A percentile compares a stretch with the other conserved stretches of the same genome.
These are phyloP conservation scores for Lindbergichthys nudifrons DNA, from an alignment of 2,797 vertebrate genomes.

Conservation along the genomic window DNA sequence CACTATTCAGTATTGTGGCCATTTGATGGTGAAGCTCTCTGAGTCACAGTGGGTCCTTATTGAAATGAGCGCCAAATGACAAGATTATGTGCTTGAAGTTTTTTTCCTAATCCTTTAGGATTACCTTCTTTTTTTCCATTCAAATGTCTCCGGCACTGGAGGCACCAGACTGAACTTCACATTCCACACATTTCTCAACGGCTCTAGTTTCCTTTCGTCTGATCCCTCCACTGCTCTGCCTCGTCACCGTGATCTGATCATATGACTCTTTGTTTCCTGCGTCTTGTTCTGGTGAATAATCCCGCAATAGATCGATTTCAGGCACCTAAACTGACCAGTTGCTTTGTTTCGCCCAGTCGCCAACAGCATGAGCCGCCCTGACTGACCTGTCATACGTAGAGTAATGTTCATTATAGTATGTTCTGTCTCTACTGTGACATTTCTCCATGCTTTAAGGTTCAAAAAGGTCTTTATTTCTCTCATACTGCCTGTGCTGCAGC, in stretches of 20 bases:
- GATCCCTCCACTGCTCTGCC: constrained; percentile 16
- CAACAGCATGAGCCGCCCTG: background rate
- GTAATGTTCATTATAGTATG: no score
- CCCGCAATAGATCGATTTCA: constrained; percentile 15
- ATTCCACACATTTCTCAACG: constrained; percentile 55
- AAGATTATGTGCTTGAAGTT: constrained; percentile 66
- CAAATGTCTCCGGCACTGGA: constrained; percentile 27
- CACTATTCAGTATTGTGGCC: background rate
- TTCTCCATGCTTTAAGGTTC: no score
- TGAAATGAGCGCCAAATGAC: constrained; percentile 64
- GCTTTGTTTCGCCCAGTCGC: background rate
- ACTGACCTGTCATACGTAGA: background rate
- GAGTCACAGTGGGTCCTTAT: constrained; percentile 25
- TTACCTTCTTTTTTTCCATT: constrained; percentile 46
- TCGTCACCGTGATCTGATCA: constrained; percentile 50
- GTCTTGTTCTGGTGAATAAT: constrained; percentile 46
- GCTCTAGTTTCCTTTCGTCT: constrained; percentile 12
- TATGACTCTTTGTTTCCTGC: constrained; percentile 51
- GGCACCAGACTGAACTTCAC: constrained; percentile 40
- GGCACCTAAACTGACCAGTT: constrained; percentile 8
- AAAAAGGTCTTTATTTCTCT: no score
- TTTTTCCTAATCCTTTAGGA: constrained; percentile 70
- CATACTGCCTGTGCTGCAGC: no score
- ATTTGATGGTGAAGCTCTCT: constrained; percentile 13
- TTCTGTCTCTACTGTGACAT: no score